A percentile compares a stretch with the other conserved stretches of the same genome.
Conservation (phyloP, 64 coral and sea anemone species). For the Hydrozoanthus tunicans region DNA sequence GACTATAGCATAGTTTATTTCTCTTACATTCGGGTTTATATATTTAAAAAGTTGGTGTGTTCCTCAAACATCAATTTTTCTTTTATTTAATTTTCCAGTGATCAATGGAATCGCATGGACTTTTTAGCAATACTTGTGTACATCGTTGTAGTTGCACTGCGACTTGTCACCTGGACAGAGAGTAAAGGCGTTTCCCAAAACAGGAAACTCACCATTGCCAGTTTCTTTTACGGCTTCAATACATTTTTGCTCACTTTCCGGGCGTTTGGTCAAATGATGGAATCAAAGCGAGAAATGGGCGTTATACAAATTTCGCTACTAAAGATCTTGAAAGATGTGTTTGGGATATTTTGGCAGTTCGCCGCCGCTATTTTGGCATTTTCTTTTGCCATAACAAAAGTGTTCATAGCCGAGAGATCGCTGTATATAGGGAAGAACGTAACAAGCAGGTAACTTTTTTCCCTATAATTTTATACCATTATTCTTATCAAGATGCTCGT, state of each 20-base stretch:
- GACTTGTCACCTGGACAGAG: neutral
- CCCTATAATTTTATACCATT: neutral
- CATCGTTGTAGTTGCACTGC: neutral
- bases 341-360: slow-evolving; percentile 52
- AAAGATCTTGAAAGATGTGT: neutral
- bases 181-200: neutral
- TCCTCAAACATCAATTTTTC: neutral
- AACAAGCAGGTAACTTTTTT: neutral
- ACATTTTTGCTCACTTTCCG: slow-evolving; percentile 38
- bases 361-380: slow-evolving; percentile 36
- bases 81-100: slow-evolving; percentile 8
- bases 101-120: slow-evolving; percentile 48
- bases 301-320: slow-evolving; percentile 39
- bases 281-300: slow-evolving; percentile 9
- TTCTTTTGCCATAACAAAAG: slow-evolving; percentile 52
- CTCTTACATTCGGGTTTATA: no score
- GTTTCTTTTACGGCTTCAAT: slow-evolving; percentile 29
- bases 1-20: no score
- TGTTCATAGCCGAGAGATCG: slow-evolving; percentile 8
- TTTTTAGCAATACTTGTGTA: slow-evolving; percentile 27
- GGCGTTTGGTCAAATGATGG: slow-evolving; percentile 56
- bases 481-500: neutral
- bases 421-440: neutral
- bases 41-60: no score
- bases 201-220: neutral